Conservation (phyloP, 2,888 invertebrate species). For the Epinotia ramella region DNA sequence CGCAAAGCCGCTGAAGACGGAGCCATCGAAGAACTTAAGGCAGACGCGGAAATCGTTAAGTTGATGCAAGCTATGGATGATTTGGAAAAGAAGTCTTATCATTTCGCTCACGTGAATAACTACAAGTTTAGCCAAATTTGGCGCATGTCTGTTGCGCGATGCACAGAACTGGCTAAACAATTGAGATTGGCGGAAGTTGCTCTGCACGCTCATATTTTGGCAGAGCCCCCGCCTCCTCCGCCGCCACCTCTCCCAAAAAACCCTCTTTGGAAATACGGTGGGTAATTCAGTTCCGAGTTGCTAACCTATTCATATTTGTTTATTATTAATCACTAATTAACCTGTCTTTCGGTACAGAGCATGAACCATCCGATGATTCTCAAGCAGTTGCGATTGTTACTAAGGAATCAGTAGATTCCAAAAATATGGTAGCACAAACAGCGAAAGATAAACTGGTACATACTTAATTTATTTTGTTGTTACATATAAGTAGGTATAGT, state of each 20-base stretch:
- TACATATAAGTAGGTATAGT: neutral
- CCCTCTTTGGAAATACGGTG: constrained; percentile 69
- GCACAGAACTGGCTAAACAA: constrained; percentile 60
- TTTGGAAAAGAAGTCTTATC: constrained; percentile 88
- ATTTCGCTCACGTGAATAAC: constrained; percentile 87
- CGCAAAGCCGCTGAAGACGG: constrained; percentile 88
- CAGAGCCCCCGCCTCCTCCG: constrained; percentile 74
- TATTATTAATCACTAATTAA: neutral
- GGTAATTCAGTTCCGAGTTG: neutral
- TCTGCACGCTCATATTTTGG: constrained; percentile 75
- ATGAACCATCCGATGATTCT: constrained; percentile 48
- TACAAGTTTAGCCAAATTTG: constrained; percentile 84
- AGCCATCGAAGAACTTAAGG: constrained; percentile 87
- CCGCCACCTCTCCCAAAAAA: constrained; percentile 67
- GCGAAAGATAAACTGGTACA: constrained; percentile 65
- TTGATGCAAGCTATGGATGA: constrained; percentile 88
- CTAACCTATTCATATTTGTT: neutral
- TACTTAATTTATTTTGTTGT: neutral
- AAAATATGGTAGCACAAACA: constrained; percentile 51
- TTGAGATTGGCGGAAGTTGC: constrained; percentile 72
- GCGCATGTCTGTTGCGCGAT: constrained; percentile 73
- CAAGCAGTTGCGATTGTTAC: constrained; percentile 28
- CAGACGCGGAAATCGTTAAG: constrained; percentile 88
- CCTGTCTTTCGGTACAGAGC: constrained; percentile 52
- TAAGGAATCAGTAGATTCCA: constrained; percentile 49